A percentile compares a stretch with the other conserved stretches of the same genome.
Evolutionary conservation across 2,797 vertebrate species (phyloP).

Genomic region (Falco rusticolus): DNA sequence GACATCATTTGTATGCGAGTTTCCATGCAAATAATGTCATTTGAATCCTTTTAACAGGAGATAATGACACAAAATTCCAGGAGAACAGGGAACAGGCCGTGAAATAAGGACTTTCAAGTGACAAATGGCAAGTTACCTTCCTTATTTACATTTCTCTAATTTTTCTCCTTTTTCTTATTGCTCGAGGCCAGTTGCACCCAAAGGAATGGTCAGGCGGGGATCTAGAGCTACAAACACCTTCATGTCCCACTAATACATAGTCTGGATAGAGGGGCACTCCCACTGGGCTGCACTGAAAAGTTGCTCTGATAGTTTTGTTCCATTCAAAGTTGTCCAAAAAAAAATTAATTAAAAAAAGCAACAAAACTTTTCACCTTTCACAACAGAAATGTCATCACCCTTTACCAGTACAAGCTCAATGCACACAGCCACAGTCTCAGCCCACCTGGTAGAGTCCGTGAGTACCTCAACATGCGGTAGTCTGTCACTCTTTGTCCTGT

Average conservation of each 20-base stretch:
- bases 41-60: slow-evolving; percentile 78
- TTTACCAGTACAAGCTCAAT: not conserved
- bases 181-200: slow-evolving; percentile 65
- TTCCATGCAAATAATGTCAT: slow-evolving; percentile 79
- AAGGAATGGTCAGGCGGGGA: slow-evolving; percentile 57
- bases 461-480: not conserved
- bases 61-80: slow-evolving; percentile 75
- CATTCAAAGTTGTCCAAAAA: not conserved
- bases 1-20: slow-evolving; percentile 70
- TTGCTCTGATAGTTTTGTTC: slow-evolving; percentile 42
- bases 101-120: slow-evolving; percentile 75
- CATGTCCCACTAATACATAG: slow-evolving; percentile 17
- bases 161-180: slow-evolving; percentile 63
- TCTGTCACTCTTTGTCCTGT: not conserved
- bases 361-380: not conserved
- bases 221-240: slow-evolving; percentile 29
- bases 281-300: slow-evolving; percentile 22
- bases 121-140: slow-evolving; percentile 71
- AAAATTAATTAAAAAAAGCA: not conserved
- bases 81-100: slow-evolving; percentile 71
- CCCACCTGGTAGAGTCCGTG: not conserved
- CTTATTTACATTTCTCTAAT: slow-evolving; percentile 74
- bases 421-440: not conserved
- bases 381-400: slow-evolving; percentile 3
- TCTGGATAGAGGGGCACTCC: slow-evolving; percentile 46